phyloP scores from a whole-genome alignment of 2,888 invertebrate species.

The Ptilodon capucinus region DNA sequence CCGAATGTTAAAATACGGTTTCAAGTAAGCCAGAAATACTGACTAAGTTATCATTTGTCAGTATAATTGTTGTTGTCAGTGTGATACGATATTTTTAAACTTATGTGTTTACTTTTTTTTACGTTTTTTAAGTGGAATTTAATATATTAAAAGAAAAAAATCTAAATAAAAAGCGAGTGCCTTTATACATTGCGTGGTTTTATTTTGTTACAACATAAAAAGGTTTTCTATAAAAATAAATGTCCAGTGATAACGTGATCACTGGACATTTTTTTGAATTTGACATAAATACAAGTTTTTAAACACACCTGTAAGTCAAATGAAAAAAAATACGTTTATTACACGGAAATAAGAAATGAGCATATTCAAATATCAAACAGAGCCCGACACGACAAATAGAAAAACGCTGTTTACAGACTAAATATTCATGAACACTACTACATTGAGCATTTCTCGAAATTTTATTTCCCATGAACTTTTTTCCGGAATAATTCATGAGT shows the following conservation, averaged over 20 bases:
- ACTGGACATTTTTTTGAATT: background rate
- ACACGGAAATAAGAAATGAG: constrained; percentile 9
- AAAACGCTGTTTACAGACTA: constrained; percentile 32
- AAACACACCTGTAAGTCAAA: too few species aligned
- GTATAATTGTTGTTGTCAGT: constrained; percentile 59
- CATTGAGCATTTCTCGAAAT: constrained; percentile 22
- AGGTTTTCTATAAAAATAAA: too few species aligned
- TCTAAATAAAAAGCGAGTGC: constrained; percentile 68
- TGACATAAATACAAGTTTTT: too few species aligned
- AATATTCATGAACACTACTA: constrained; percentile 30
- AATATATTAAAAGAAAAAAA: constrained; percentile 72
- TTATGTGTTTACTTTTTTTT: constrained; percentile 60
- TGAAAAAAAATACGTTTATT: background rate
- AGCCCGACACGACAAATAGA: constrained; percentile 23
- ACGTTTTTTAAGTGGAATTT: constrained; percentile 69
- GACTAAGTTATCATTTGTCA: constrained; percentile 34
- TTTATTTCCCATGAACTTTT: constrained; percentile 37
- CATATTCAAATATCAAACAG: constrained; percentile 18
- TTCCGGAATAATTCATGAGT: constrained; percentile 33
- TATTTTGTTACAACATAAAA: constrained; percentile 18
- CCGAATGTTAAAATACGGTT: background rate
- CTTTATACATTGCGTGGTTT: constrained; percentile 55
- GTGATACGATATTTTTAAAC: constrained; percentile 67
- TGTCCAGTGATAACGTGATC: too few species aligned
- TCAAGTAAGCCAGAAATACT: constrained; percentile 26